These are phyloP conservation scores for Diglossa cyanea DNA, from an alignment of 2,797 vertebrate genomes.

Conservation along the genomic window DNA sequence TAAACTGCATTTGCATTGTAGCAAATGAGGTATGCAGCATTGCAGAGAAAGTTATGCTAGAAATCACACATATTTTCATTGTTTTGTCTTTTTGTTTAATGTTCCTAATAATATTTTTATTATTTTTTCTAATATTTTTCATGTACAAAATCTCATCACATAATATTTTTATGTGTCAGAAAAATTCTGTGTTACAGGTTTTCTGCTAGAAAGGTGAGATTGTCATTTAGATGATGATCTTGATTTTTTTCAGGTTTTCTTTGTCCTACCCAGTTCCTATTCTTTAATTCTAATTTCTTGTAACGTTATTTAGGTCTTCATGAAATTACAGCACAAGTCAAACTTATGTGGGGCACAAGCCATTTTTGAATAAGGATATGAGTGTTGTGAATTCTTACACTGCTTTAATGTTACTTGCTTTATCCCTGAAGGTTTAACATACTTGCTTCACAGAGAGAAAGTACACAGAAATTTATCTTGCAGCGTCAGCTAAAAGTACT, in stretches of 20 bases:
- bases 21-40: not conserved
- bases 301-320: not conserved
- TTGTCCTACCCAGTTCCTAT: not conserved
- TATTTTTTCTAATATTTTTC: not conserved
- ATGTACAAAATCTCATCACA: not conserved
- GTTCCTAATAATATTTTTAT: not conserved
- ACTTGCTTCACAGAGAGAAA: slow-evolving; percentile 8
- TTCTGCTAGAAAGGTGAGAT: not conserved
- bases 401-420: not conserved
- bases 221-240: not conserved
- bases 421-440: not conserved
- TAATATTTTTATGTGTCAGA: not conserved
- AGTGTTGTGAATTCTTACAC: not conserved
- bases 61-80: not conserved
- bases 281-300: not conserved
- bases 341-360: not conserved
- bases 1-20: not conserved
- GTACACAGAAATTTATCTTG: not conserved
- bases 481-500: slow-evolving; percentile 31
- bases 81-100: not conserved
- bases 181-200: not conserved
- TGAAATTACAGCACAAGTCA: not conserved
- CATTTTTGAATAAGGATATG: not conserved
- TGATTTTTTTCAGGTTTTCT: not conserved
- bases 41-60: not conserved